Conservation (phyloP, 1,140 invertebrate species). For the Acromyrmex heyeri region DNA sequence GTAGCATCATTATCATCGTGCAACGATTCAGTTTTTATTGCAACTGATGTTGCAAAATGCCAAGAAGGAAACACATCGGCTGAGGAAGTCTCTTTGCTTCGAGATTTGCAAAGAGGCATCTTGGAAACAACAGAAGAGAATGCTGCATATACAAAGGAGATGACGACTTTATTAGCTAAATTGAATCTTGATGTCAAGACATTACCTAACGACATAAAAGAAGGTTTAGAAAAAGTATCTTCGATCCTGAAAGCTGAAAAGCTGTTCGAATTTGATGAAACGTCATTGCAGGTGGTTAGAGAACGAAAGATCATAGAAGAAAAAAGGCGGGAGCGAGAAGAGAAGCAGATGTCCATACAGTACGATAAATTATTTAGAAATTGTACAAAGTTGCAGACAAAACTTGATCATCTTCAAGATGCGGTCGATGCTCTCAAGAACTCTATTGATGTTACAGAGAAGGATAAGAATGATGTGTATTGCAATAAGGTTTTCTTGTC, state of each 20-base stretch:
- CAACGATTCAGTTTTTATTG: conserved; percentile 31
- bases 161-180: conserved; percentile 67
- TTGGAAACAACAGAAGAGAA: conserved; percentile 79
- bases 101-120: conserved; percentile 73
- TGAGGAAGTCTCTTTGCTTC: conserved; percentile 36
- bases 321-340: conserved; percentile 73
- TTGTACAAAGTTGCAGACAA: conserved; percentile 74
- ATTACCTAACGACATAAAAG: conserved; percentile 76
- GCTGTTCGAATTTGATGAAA: conserved; percentile 76
- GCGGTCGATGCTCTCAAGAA: conserved; percentile 69
- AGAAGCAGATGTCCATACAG: conserved; percentile 74
- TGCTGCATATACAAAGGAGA: conserved; percentile 74
- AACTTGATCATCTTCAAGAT: conserved; percentile 71
- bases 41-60: conserved; percentile 2
- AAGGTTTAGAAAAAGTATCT: conserved; percentile 75
- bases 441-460: conserved; percentile 57
- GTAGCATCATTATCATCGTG: conserved; percentile 3
- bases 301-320: conserved; percentile 75
- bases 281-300: conserved; percentile 68
- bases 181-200: conserved; percentile 74
- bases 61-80: not conserved
- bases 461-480: conserved; percentile 72
- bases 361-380: conserved; percentile 77
- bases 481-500: conserved; percentile 73
- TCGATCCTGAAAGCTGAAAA: conserved; percentile 76